Base-by-base conservation (phyloP, 2,888 invertebrate genomes). In the Philhelius pedissequus region DNA sequence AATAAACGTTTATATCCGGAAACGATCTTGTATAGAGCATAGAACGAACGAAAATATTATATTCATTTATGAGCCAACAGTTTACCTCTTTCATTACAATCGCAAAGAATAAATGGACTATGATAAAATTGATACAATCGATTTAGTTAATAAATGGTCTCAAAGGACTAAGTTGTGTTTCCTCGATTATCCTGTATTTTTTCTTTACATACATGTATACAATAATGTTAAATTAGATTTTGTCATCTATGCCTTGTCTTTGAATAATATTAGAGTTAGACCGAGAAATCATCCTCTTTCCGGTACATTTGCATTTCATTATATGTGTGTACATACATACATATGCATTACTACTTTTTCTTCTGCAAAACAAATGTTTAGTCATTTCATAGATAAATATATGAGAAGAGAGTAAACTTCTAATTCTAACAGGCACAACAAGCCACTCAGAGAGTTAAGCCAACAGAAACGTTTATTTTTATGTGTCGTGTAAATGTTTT, bases 381-480 rank as follows among this genome's bases (percentile, higher is more conserved):
- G 45, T 22, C 20, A 8, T 18, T 27, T 6, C 0, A 27, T 62
- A 30, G 45, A 22, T 32, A 9, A 8, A 20, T 13, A 15, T 11
- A 38, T 7, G 15, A 0, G 20, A 1, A 40, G 22, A 15, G 25
- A n/a, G 20, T 25, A 6, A 43, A 0, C 15, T 25, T 11, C 15
- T n/a, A n/a, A n/a, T n/a, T 25, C 25, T 11, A 7, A 20, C 18
- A 13, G 9, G 9, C 18, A 25, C 22, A 15, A 74, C 45, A 54
- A 58, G 48, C 73, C 25, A 64, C 54, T 52, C 62, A 52, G 13
- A 71, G 40, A 52, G 62, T 43, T 13, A 64, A 45, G 79, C 78
- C 83, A 83, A 83, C 83, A 83, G 83, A 79, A 74, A 75, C 78
- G 78, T 83, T 83, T 83, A 70, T 70, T 83, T 83, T 83, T 83